Conservation (phyloP, 2,888 invertebrate genomes). For the Gari tellinella region DNA sequence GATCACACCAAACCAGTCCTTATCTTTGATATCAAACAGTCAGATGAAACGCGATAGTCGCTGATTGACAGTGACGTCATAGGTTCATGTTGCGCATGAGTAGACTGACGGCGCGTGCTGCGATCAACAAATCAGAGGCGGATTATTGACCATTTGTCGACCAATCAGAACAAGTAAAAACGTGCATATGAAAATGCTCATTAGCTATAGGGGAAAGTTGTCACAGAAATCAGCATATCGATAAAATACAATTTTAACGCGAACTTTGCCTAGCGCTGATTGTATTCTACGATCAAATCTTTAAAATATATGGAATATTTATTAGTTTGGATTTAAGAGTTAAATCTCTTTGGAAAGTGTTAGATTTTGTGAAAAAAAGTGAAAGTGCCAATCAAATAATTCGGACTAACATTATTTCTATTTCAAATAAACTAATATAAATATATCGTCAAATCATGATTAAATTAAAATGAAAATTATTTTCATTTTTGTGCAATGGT, state of each 20-base stretch:
- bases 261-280: too few relatives aligned
- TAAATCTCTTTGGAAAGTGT: too few relatives aligned
- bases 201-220: constrained; percentile 10
- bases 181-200: constrained; percentile 15
- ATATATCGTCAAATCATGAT: too few relatives aligned
- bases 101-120: constrained; percentile 51
- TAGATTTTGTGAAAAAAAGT: too few relatives aligned
- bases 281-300: too few relatives aligned
- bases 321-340: too few relatives aligned
- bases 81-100: constrained; percentile 46
- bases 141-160: constrained; percentile 34
- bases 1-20: constrained; percentile 1
- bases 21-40: constrained; percentile 13
- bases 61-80: constrained; percentile 28
- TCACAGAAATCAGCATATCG: constrained; percentile 1
- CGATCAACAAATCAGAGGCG: constrained; percentile 48
- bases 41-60: constrained; percentile 22
- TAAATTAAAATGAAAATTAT: too few relatives aligned
- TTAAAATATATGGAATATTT: constrained; percentile 1
- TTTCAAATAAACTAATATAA: too few relatives aligned
- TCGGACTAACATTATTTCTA: too few relatives aligned
- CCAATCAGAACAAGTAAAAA: constrained; percentile 49
- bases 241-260: too few relatives aligned
- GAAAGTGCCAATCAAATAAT: too few relatives aligned
- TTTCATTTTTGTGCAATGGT: too few relatives aligned